Evolutionary conservation across 1,140 invertebrate species (phyloP).

Genomic region (Frieseomelitta varia): DNA sequence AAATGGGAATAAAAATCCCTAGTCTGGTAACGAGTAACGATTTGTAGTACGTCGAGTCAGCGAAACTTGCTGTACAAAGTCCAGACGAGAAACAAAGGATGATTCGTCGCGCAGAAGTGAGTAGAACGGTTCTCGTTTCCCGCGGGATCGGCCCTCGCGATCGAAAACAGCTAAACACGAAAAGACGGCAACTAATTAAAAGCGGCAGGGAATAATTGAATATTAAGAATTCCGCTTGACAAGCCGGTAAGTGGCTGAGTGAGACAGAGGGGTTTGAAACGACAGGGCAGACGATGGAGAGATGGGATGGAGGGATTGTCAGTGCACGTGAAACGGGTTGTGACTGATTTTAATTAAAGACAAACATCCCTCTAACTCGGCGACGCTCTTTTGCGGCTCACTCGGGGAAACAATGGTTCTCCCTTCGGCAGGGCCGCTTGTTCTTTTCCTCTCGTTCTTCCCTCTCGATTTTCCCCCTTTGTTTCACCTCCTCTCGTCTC

Average conservation of each 20-base stretch:
- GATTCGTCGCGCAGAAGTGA: background rate
- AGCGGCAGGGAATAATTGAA: constrained; percentile 77
- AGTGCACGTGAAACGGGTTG: constrained; percentile 63
- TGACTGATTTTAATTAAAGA: constrained; percentile 80
- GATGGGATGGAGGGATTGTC: constrained; percentile 31
- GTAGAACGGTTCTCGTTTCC: background rate
- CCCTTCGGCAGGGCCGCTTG: constrained; percentile 37
- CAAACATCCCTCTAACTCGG: constrained; percentile 75
- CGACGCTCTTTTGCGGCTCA: constrained; percentile 66
- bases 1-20: too few relatives aligned
- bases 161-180: constrained; percentile 31
- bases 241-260: constrained; percentile 57
- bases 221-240: constrained; percentile 77
- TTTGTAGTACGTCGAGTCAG: too few relatives aligned
- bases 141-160: background rate
- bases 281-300: background rate
- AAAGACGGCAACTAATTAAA: constrained; percentile 73
- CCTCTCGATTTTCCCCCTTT: background rate
- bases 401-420: constrained; percentile 69
- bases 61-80: too few relatives aligned
- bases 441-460: constrained; percentile 32
- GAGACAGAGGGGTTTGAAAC: background rate
- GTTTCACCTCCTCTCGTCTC: constrained; percentile 34
- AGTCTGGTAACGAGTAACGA: too few relatives aligned
- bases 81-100: background rate